Evolutionary conservation across 2,797 vertebrate species (phyloP), one percentile per base, ranked within the genome.

Genomic region (Hipposideros larvatus): DNA sequence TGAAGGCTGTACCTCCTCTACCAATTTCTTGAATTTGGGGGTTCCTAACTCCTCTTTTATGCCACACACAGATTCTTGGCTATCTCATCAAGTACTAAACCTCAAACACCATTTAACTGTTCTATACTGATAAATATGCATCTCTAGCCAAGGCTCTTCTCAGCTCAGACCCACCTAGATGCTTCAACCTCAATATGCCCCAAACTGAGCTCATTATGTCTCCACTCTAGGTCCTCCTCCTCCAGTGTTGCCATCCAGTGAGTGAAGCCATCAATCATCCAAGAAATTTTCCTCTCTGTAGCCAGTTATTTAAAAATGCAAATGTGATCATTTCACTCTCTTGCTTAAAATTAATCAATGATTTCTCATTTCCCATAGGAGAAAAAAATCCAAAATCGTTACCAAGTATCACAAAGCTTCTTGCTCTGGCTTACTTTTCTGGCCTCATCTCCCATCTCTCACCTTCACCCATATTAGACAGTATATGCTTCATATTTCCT

Each of bases 231-330:
- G 14, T 26, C 11, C 1, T 46, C 26, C 61, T 73, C 21, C 55
- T 92, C 79, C 14, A 46, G 46, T 28, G 21, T 71, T 2, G 26
- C 28, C 41, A 48, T 79, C 55, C 16, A 65, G 31, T 89, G 65
- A 96, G 88, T 26, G 41, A 91, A 91, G 77, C 24, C 14, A 24
- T 34, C 11, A 26, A 22, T 3, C 46, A 41, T 86, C 61, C 14
- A 78, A 46, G 4, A 5, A 22, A 59, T 82, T 78, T 89, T 92
- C 68, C 14, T 90, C 57, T 53, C 24, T 66, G 26, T 66, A 66
- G 11, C 34, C 83, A 88, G 63, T 48, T 53, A 90, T 43, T 53
- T 74, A 28, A 92, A 96, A 83, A 83, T 34, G 11, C 28, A 95
- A 78, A 68, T 89, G 21, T 43, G 66, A 37, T 93, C 2, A 48